These are phyloP conservation scores for Laticauda laticaudata DNA, from an alignment of 2,113 vertebrate species.

Conservation along the genomic window DNA sequence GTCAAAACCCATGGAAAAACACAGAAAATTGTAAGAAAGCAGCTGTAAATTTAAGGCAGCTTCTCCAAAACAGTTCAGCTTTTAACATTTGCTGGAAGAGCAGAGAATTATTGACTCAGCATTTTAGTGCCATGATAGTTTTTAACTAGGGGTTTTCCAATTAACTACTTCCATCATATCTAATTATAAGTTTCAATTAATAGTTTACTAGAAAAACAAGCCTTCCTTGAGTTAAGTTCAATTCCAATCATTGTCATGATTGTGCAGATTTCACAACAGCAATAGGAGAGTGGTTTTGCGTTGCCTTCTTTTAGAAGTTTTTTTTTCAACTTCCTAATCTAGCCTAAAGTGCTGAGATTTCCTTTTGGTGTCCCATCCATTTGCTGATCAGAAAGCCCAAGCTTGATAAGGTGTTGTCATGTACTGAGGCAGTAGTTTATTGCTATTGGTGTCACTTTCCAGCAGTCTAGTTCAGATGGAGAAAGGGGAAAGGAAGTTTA, in stretches of 20 bases:
- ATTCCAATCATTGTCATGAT: neutral
- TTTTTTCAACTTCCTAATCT: neutral
- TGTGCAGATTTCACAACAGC: neutral
- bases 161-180: neutral
- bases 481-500: neutral
- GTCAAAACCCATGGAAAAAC: neutral
- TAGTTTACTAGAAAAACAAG: neutral
- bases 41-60: neutral
- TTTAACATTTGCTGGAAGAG: neutral
- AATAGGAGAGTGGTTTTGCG: neutral
- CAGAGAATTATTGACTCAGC: neutral
- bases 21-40: neutral
- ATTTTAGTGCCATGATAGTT: neutral
- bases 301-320: neutral
- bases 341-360: neutral
- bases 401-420: neutral
- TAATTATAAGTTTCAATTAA: neutral
- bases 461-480: neutral
- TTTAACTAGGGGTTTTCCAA: neutral
- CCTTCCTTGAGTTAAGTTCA: neutral
- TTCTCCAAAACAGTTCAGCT: neutral
- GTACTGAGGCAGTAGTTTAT: neutral
- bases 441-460: neutral
- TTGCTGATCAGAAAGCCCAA: neutral
- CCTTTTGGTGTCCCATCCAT: neutral